These are phyloP conservation scores for Callorhinus ursinus DNA, from an alignment of 2,113 vertebrate genomes.

Conservation along the genomic window DNA sequence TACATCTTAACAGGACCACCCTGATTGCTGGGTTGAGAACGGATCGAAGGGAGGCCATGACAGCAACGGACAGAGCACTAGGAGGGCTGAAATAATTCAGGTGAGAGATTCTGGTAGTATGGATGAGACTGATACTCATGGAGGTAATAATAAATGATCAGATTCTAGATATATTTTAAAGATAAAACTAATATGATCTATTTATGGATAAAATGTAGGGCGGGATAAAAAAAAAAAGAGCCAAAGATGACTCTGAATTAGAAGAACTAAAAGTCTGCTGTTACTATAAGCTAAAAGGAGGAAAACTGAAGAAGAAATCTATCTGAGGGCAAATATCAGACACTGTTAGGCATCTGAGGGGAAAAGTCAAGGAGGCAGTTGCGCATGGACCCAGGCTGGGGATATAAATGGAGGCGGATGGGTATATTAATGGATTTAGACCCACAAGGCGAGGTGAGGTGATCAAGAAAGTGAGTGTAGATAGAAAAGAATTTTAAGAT, in stretches of 20 bases:
- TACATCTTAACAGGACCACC: conserved; percentile 35
- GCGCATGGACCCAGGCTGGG: neutral
- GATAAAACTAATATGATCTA: neutral
- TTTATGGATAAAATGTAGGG: neutral
- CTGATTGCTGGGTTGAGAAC: neutral
- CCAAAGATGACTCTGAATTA: neutral
- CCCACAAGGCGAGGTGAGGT: neutral
- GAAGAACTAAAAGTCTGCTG: neutral
- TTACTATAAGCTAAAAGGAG: neutral
- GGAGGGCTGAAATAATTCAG: neutral
- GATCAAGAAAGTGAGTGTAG: neutral
- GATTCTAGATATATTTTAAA: neutral
- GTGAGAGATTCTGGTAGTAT: neutral
- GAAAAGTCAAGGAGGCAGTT: neutral
- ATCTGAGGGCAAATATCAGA: neutral
- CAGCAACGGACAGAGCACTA: neutral
- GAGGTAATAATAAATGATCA: neutral
- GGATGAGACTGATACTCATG: neutral
- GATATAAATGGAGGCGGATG: neutral
- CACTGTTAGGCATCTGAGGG: neutral
- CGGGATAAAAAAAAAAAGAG: neutral
- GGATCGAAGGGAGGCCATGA: neutral
- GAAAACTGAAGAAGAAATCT: neutral
- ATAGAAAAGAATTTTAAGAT: conserved; percentile 13
- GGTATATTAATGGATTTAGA: neutral